These are phyloP conservation scores for Drosophila elegans DNA, from an alignment of 1,140 invertebrate species.

Conservation along the genomic window DNA sequence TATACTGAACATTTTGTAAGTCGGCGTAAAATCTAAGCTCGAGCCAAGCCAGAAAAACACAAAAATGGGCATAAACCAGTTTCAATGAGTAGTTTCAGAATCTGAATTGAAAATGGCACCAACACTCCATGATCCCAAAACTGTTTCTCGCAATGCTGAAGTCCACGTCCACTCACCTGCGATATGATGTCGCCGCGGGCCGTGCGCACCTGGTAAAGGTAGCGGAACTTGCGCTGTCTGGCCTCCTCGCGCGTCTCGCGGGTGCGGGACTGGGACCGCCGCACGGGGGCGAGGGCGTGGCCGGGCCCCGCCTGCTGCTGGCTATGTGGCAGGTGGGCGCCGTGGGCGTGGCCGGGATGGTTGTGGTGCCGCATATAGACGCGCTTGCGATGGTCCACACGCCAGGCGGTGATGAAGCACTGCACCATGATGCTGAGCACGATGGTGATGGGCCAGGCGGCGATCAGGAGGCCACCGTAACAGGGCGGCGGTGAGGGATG, in stretches of 20 bases:
- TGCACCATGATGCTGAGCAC: constrained; percentile 84
- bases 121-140: too few relatives aligned
- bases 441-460: constrained; percentile 77
- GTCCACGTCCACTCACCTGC: constrained; percentile 86
- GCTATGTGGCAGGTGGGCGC: constrained; percentile 53
- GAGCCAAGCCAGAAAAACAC: too few relatives aligned
- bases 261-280: constrained; percentile 78
- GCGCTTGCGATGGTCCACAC: constrained; percentile 80
- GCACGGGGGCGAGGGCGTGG: constrained; percentile 57
- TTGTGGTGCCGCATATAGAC: constrained; percentile 78
- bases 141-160: too few relatives aligned
- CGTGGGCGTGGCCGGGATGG: constrained; percentile 54
- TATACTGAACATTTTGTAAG: too few relatives aligned
- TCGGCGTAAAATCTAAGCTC: too few relatives aligned
- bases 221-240: constrained; percentile 92
- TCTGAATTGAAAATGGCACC: too few relatives aligned
- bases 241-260: constrained; percentile 91
- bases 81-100: too few relatives aligned
- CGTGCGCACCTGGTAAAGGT: constrained; percentile 94
- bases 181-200: constrained; percentile 95
- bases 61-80: too few relatives aligned
- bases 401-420: constrained; percentile 84
- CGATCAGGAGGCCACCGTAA: constrained; percentile 79
- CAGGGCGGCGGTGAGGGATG: constrained; percentile 82
- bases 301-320: constrained; percentile 52